phyloP scores from a whole-genome alignment of 2,797 vertebrate genomes.

The Fratercula arctica region DNA sequence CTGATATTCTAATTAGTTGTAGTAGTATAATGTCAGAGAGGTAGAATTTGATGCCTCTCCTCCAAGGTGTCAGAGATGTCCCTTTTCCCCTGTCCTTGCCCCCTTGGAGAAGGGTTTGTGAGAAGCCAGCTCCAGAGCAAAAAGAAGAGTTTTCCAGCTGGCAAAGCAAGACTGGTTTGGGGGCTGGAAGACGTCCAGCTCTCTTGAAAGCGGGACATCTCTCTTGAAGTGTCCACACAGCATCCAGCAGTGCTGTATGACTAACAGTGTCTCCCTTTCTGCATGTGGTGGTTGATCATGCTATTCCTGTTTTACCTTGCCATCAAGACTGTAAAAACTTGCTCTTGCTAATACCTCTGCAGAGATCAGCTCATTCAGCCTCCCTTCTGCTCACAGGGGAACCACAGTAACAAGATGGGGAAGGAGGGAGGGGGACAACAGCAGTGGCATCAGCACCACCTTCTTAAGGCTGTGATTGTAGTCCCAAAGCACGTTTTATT shows the following conservation, averaged over 20 bases:
- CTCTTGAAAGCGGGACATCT: background rate
- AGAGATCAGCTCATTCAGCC: background rate
- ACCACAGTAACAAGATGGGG: too few species aligned
- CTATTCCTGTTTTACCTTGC: background rate
- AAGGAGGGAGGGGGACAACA: background rate
- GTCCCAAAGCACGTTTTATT: background rate
- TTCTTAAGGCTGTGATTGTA: background rate
- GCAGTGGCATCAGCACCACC: background rate
- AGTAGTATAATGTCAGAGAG: background rate
- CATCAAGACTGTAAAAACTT: background rate
- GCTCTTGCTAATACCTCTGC: background rate
- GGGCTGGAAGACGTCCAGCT: constrained; percentile 4
- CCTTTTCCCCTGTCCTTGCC: background rate
- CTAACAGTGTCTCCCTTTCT: background rate
- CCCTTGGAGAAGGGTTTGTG: background rate
- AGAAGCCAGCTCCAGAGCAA: background rate
- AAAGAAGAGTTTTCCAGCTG: constrained; percentile 7
- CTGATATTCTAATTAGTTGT: background rate
- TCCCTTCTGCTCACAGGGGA: background rate
- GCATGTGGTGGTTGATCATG: background rate
- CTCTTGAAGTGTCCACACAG: background rate
- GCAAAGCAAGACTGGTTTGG: background rate
- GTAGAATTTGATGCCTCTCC: background rate
- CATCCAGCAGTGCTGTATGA: background rate
- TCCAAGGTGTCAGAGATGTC: background rate